Base-by-base conservation (phyloP, 1,140 invertebrate species). In the Lutraria rhynchaena region DNA sequence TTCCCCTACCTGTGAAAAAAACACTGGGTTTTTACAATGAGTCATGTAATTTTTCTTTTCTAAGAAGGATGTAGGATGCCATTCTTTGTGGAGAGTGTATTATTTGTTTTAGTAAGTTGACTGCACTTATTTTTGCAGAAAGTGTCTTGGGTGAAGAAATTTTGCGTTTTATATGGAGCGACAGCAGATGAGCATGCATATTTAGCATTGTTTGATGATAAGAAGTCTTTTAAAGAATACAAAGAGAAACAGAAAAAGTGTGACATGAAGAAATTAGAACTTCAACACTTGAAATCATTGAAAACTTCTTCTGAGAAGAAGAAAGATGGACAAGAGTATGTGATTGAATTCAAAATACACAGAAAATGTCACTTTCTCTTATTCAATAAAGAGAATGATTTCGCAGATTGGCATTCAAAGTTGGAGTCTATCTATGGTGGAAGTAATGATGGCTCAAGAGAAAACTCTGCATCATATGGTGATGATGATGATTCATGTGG, bases 181-280 rank as follows among this genome's bases (percentile, higher is more conserved):
- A 67, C 60, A 15, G 31, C 33, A 27, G 75, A 77, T 35, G 46
- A 24, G 4, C 60, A 67, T 67, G 44, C 44, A 35, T 67, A 67
- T 31, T 37, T 77, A 61, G 75, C 65, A 67, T 15, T 77, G 11
- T 77, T 37, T 77, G 75, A 77, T 44, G 57, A 57, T 24, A 46
- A 55, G 19, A 7, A 65, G 13, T 22, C 60, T 11, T 77, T 37
- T 44, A 31, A 24, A 57, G 29, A 77, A 3, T 29, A 67, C 33
- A 77, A 37, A 55, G 5, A 22, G 27, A 77, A 67, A 37, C 24
- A 31, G 37, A 77, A 77, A 67, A 61, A 46, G 31, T 55, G 60
- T 67, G 75, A 77, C 17, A 75, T 44, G 15, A 77, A 67, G 41
- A 55, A 19, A 63, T 22, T 65, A 22, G 75, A 67, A 22, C 58